A percentile compares a stretch with the other conserved stretches of the same genome.
These are phyloP conservation scores for Capromys pilorides DNA, from an alignment of 2,797 vertebrate species.

Conservation along the genomic window DNA sequence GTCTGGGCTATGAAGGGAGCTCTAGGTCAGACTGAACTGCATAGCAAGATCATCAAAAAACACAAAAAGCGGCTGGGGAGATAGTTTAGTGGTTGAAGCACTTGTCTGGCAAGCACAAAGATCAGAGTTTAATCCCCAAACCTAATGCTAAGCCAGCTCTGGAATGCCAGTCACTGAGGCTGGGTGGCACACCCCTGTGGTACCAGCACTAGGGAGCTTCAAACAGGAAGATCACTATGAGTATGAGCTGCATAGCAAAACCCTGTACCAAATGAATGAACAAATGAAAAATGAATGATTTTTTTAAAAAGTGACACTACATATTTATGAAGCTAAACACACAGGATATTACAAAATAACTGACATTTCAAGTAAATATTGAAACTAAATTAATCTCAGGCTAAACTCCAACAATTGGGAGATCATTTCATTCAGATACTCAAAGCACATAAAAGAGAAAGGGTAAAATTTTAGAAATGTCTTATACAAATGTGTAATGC, in stretches of 20 bases:
- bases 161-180: no score
- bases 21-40: not conserved
- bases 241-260: not conserved
- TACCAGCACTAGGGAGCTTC: no score
- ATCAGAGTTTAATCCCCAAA: no score
- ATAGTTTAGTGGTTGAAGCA: no score
- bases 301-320: not conserved
- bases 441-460: not conserved
- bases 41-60: not conserved
- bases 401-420: not conserved
- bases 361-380: conserved; percentile 36
- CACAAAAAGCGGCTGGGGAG: no score
- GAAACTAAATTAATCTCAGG: conserved; percentile 42
- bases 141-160: no score
- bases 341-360: conserved; percentile 36
- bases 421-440: conserved; percentile 32
- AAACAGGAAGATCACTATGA: no score
- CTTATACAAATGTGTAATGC: conserved; percentile 18
- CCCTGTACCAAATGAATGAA: not conserved
- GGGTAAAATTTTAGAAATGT: conserved; percentile 14
- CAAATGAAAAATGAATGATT: no score
- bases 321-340: conserved; percentile 18
- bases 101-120: no score
- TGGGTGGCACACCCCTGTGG: no score
- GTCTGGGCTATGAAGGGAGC: not conserved